phyloP scores from a whole-genome alignment of 2,113 vertebrate species.

The Myotis davidii region DNA sequence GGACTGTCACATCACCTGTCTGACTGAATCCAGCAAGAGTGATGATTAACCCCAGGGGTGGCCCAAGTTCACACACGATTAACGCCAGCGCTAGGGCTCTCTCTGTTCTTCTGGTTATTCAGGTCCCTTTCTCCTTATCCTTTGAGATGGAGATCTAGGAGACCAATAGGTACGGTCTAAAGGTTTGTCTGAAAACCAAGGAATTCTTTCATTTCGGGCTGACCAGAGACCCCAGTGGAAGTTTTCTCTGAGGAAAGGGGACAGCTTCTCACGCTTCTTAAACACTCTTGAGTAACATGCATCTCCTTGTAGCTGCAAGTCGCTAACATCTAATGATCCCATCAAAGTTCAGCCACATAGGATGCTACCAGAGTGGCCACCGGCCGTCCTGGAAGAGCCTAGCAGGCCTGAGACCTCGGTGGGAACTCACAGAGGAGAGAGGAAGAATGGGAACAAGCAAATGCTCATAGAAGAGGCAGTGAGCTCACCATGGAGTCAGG shows the following conservation, averaged over 20 bases:
- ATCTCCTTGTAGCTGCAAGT: neutral
- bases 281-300: neutral
- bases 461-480: neutral
- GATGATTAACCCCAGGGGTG: neutral
- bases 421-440: neutral
- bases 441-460: neutral
- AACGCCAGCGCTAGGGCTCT: neutral
- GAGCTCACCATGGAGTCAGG: neutral
- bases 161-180: neutral
- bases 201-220: neutral
- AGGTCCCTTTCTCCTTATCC: neutral
- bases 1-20: neutral
- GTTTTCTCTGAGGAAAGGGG: slow-evolving; percentile 6
- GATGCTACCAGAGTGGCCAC: neutral
- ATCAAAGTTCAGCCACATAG: neutral
- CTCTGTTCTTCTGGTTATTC: neutral
- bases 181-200: slow-evolving; percentile 26
- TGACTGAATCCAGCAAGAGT: neutral
- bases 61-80: neutral
- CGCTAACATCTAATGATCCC: neutral
- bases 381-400: neutral
- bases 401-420: neutral
- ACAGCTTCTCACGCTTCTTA: neutral
- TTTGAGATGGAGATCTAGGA: slow-evolving; percentile 33
- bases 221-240: neutral